Evolutionary conservation across 2,113 vertebrate species (phyloP), one percentile per base, ranked within the genome.

Genomic region (Ornithorhynchus anatinus): DNA sequence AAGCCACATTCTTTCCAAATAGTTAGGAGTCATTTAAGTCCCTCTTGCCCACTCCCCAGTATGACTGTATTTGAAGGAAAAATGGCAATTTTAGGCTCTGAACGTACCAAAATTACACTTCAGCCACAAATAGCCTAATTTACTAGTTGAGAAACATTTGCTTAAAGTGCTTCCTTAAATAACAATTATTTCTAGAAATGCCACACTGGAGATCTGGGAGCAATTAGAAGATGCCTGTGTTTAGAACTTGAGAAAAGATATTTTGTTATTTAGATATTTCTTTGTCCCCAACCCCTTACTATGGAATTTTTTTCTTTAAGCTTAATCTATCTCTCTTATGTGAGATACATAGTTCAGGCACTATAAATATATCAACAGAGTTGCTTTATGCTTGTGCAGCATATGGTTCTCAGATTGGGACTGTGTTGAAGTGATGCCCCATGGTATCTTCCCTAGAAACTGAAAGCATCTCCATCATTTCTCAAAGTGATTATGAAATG

Each of bases 11-110:
- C 27, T 66, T 78, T 54, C 29, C 27, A 42, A 69, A 50, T 69
- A 40, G 56, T 66, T 72, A 75, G 19, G 57, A 74, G 56, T 64
- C 5, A 5, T 59, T 74, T 65, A n/a, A 45, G n/a, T 60, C 16
- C 69, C n/a, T n/a, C n/a, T n/a, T 10, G 59, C 10, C 23, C 47
- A 13, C 25, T 50, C 50, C 22, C 35, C 13, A 45, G 59, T 51
- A 35, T 50, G 16, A 73, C 15, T 8, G 4, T 16, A 33, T 66
- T 8, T 12, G 19, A 61, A 11, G 10, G 11, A 64, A 72, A 57
- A 54, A 22, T 13, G 4, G 7, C 15, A 15, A 38, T 52, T 2
- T 54, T 17, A 52, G 17, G 35, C 27, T 63, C 14, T 40, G 23
- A 50, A 29, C 31, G 25, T 39, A 53, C 5, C 12, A 52, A 14